Evolutionary conservation across 1,140 invertebrate species (phyloP).

Genomic region (Ptiloglossa arizonensis): DNA sequence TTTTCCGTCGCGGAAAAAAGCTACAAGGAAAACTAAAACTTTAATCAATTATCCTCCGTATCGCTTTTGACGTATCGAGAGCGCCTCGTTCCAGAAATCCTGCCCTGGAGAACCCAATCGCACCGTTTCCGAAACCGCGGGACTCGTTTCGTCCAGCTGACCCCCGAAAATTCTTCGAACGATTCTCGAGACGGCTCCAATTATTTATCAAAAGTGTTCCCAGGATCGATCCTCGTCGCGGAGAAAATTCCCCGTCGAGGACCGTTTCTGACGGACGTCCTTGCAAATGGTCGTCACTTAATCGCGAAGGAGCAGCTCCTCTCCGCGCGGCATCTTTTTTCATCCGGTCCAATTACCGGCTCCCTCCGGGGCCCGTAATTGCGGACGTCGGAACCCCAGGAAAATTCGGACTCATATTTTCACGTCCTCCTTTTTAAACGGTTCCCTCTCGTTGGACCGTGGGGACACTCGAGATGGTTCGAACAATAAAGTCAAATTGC

Average conservation of each 20-base stretch:
- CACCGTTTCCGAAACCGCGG: background rate
- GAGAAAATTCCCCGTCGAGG: background rate
- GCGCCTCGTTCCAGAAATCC: background rate
- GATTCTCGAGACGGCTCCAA: background rate
- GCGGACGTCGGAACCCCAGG: background rate
- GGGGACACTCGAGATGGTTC: too few species aligned
- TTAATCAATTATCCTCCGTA: conserved; percentile 21
- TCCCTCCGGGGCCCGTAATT: background rate
- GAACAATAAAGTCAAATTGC: too few species aligned
- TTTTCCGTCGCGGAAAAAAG: background rate
- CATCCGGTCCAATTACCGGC: conserved; percentile 2
- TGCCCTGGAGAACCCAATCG: background rate
- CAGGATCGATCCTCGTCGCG: background rate
- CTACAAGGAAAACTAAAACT: conserved; percentile 19
- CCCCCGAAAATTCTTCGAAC: background rate
- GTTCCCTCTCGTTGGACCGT: too few species aligned
- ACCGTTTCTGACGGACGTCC: conserved; percentile 19
- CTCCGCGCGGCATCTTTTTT: conserved; percentile 21
- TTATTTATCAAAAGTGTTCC: conserved; percentile 9
- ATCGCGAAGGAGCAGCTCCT: conserved; percentile 45
- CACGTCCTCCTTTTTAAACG: background rate
- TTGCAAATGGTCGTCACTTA: conserved; percentile 43
- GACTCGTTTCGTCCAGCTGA: background rate
- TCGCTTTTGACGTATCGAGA: background rate
- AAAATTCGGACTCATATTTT: conserved; percentile 9